Evolutionary conservation across 2,888 invertebrate genomes (phyloP).

Genomic region (Seira ritae): DNA sequence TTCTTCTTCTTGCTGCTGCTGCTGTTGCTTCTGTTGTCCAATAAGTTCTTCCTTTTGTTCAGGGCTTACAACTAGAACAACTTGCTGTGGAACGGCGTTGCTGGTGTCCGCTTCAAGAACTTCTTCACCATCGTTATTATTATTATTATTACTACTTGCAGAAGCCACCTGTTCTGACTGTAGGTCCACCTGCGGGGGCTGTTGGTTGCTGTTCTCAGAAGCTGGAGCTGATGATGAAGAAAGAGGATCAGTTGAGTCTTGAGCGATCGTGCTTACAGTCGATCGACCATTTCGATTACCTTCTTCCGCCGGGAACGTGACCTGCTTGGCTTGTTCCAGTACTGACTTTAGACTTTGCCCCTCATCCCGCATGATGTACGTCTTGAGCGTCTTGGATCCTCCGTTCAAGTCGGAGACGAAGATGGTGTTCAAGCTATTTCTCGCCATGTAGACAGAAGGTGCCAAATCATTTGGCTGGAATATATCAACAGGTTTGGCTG

Average conservation of each 20-base stretch:
- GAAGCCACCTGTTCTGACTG: conserved; percentile 10
- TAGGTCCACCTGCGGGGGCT: neutral
- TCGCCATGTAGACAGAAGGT: conserved; percentile 52
- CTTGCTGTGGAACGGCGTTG: neutral
- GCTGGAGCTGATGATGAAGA: neutral
- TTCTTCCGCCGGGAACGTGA: conserved; percentile 9
- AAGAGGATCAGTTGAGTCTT: conserved; percentile 28
- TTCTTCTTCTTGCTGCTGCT: conserved; percentile 23
- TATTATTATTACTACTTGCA: too few relatives aligned
- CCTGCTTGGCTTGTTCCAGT: neutral
- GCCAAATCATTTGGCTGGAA: conserved; percentile 27
- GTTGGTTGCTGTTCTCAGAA: neutral
- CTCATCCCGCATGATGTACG: conserved; percentile 35
- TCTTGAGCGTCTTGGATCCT: conserved; percentile 43
- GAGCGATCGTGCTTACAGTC: conserved; percentile 35
- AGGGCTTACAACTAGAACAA: conserved; percentile 31
- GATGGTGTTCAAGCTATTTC: conserved; percentile 53
- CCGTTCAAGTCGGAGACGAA: conserved; percentile 48
- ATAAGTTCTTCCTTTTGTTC: conserved; percentile 3
- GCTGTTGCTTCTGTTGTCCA: neutral
- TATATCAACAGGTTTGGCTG: conserved; percentile 58
- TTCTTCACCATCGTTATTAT: conserved; percentile 15
- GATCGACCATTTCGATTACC: conserved; percentile 34
- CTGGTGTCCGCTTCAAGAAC: neutral
- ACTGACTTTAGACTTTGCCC: neutral